These are phyloP conservation scores for Apamea sordens DNA, from an alignment of 2,888 invertebrate species.

Conservation along the genomic window DNA sequence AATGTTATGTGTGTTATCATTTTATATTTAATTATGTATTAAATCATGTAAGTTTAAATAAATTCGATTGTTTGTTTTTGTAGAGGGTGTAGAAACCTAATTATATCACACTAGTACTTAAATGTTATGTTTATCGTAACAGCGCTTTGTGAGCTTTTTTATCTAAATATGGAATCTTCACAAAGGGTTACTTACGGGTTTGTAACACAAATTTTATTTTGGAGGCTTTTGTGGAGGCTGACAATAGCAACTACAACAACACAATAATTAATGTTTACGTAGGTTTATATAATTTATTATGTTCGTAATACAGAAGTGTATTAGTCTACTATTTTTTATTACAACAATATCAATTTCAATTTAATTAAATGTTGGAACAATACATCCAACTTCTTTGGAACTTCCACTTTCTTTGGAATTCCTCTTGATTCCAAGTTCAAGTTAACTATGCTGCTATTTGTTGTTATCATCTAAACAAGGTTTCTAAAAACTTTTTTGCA, in stretches of 20 bases:
- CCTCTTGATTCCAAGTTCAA: too few relatives aligned
- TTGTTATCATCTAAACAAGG: background rate
- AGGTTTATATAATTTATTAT: background rate
- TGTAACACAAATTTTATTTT: background rate
- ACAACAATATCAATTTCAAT: too few relatives aligned
- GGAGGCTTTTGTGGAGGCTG: background rate
- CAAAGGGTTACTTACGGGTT: background rate
- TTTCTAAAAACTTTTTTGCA: too few relatives aligned
- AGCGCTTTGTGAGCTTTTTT: background rate
- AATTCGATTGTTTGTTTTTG: conserved; percentile 11
- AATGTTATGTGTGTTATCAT: conserved; percentile 22
- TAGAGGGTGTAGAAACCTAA: background rate
- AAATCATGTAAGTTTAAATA: conserved; percentile 43
- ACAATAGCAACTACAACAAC: background rate
- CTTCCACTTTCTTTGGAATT: too few relatives aligned
- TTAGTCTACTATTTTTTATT: too few relatives aligned
- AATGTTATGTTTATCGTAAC: background rate
- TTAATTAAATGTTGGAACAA: too few relatives aligned
- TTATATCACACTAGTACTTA: background rate
- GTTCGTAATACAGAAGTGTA: too few relatives aligned
- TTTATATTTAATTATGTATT: conserved; percentile 44
- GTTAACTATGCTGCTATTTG: background rate
- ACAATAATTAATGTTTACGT: background rate
- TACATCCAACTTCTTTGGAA: too few relatives aligned
- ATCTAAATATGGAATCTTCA: background rate